These are phyloP conservation scores for Epinephelus awoara DNA, from an alignment of 2,797 vertebrate species.

Conservation along the genomic window DNA sequence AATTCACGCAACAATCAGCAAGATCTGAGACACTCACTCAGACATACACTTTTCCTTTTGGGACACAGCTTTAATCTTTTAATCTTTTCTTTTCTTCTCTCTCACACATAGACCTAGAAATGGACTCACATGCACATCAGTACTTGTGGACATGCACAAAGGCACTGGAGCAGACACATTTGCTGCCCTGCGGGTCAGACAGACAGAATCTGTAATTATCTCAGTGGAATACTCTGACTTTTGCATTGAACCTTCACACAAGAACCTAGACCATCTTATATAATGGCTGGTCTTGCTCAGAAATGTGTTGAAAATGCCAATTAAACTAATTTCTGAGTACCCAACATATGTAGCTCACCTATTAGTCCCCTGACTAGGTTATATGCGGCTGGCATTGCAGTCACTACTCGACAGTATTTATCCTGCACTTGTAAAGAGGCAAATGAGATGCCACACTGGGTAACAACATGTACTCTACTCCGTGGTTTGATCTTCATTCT, in stretches of 20 bases:
- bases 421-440: constrained; percentile 34
- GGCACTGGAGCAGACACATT: constrained; percentile 47
- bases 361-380: constrained; percentile 37
- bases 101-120: constrained; percentile 14
- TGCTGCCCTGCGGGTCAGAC: constrained; percentile 59
- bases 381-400: neutral
- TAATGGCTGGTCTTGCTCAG: constrained; percentile 38
- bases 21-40: constrained; percentile 19
- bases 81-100: neutral
- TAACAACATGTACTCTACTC: constrained; percentile 8
- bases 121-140: constrained; percentile 26
- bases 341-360: constrained; percentile 41
- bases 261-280: constrained; percentile 39
- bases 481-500: neutral
- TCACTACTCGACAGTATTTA: constrained; percentile 22
- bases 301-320: constrained; percentile 46
- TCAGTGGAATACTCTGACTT: constrained; percentile 60
- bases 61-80: neutral
- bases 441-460: constrained; percentile 36
- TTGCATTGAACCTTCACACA: constrained; percentile 53
- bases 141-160: constrained; percentile 41
- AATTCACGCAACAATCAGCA: constrained; percentile 16
- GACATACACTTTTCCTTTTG: constrained; percentile 19
- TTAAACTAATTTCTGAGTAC: constrained; percentile 53
- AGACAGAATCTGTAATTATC: constrained; percentile 70